Percentiles rank a stretch among this genome's conserved stretches.
Conservation (phyloP, 1,140 invertebrate genomes). For the Pygmarrhopalites habei region DNA sequence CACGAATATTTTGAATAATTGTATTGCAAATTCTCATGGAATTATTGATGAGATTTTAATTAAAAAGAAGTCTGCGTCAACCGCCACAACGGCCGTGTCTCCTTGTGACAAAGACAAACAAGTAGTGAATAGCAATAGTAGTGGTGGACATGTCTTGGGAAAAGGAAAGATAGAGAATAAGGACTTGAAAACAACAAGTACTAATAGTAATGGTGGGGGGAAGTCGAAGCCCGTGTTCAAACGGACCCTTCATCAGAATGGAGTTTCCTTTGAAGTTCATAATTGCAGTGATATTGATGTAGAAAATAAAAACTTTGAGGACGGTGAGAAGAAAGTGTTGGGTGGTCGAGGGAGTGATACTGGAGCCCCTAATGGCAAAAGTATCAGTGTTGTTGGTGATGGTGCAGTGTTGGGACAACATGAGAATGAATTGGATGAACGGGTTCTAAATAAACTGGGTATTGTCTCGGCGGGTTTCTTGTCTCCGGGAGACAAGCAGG, state of each 20-base stretch:
- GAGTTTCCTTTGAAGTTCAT: no score
- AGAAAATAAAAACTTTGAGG: neutral
- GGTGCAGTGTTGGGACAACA: neutral
- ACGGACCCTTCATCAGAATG: no score
- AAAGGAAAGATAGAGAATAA: neutral
- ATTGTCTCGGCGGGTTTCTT: neutral
- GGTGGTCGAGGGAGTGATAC: neutral
- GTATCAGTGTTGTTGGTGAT: no score
- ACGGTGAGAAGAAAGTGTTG: neutral
- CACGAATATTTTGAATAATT: neutral
- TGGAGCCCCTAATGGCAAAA: no score
- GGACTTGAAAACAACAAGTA: neutral
- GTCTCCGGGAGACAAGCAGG: constrained; percentile 17
- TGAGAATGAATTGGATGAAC: neutral
- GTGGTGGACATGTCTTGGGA: neutral
- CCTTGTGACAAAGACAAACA: neutral
- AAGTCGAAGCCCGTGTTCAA: no score
- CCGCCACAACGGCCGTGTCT: neutral
- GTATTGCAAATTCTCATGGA: neutral
- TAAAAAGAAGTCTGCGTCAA: neutral
- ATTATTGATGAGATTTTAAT: neutral
- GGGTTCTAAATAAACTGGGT: neutral
- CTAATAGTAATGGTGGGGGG: no score
- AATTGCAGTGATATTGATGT: no score
- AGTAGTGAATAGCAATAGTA: neutral